Base-by-base conservation (phyloP, 2,113 vertebrate genomes). In the Engystomops pustulosus region DNA sequence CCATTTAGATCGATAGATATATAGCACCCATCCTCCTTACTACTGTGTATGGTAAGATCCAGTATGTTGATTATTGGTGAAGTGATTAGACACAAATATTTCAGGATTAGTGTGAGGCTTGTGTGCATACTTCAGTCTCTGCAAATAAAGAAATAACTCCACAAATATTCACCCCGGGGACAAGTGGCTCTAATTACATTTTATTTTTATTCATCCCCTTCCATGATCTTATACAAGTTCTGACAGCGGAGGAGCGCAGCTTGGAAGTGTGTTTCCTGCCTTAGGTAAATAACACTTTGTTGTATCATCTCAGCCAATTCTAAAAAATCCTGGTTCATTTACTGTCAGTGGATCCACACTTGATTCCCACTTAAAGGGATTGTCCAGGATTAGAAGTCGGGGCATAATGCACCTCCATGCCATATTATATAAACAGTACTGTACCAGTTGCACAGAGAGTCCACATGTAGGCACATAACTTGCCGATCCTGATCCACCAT, bases 131-230 rank as follows among this genome's bases (percentile, higher is more conserved):
- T 34, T 67, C 15, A 67, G 15, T 20, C 15, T 45, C 62, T 67
- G 23, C 58, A 68, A 68, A 62, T 68, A 49, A 17, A 51, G 47
- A 58, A 71, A 32, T 25, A 53, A 53, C 47, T 72, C 30, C 27
- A 76, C 25, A 83, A 58, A 74, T 75, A 83, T 65, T 83, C 53
- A 32, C 81, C 81, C 36, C 55, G 23, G 25, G 81, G 70, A 76
- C 44, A 76, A 65, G 20, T 32, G 62, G 49, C 62, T 83, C 51
- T 65, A 14, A 75, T 83, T 74, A 75, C 53, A 45, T 49, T 74
- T 83, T 83, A 51, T 62, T 83, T 67, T 83, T 38, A 75, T 76
- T 47, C 27, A 14, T 20, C 18, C 25, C 20, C 71, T 65, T 75
- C 49, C 65, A 75, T 36, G 12, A 7, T 34, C 62, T 6, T 17